Percentiles rank a stretch among this genome's conserved stretches.
Evolutionary conservation across 2,888 invertebrate genomes (phyloP).

Genomic region (Nasonovia ribisnigri): DNA sequence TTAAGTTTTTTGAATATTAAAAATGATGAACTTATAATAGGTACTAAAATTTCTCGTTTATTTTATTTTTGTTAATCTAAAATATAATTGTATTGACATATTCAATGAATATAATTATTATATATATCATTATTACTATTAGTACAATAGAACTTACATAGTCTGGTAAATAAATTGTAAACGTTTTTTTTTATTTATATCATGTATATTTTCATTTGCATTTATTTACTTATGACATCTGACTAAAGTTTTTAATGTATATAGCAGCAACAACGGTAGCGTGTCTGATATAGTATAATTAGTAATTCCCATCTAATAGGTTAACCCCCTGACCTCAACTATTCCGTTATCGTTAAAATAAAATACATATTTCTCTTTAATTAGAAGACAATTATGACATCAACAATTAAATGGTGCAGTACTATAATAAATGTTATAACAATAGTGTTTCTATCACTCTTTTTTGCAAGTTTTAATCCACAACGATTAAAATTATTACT

Average conservation of each 20-base stretch:
- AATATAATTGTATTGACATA: not conserved
- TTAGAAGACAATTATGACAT: not conserved
- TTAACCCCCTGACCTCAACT: not conserved
- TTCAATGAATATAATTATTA: not conserved
- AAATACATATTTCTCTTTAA: not conserved
- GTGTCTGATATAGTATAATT: not conserved
- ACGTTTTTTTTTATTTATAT: not conserved
- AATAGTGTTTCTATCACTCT: not conserved
- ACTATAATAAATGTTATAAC: not conserved
- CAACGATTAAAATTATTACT: not conserved
- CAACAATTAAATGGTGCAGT: not conserved
- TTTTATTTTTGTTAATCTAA: not conserved
- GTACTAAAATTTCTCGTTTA: not conserved
- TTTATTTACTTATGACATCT: not conserved
- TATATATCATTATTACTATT: too few species aligned
- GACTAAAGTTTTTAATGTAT: slow-evolving; percentile 8
- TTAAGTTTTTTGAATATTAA: not conserved
- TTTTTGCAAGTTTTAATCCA: not conserved
- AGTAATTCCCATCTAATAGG: not conserved
- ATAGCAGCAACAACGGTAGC: not conserved
- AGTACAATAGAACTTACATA: too few species aligned
- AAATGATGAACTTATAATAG: not conserved
- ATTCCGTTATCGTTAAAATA: not conserved
- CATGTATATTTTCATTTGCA: not conserved
- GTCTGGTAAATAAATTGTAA: too few species aligned